Base-by-base conservation (phyloP, 2,797 vertebrate genomes). In the Amblyopsis hoosieri region DNA sequence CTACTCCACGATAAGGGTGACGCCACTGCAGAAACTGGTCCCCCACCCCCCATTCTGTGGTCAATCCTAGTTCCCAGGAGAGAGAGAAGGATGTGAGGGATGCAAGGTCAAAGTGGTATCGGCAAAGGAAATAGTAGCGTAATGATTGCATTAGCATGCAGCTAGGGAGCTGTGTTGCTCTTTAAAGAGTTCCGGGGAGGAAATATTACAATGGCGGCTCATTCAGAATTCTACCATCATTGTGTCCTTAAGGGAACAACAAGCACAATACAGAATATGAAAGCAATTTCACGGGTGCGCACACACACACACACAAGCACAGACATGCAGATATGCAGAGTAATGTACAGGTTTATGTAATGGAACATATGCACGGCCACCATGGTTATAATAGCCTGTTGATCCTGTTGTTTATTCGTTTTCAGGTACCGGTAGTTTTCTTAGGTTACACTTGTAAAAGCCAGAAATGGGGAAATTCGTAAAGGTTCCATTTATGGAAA, bases 131-230 rank as follows among this genome's bases (percentile, higher is more conserved):
- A 79, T 57, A 76, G 72, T 81, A 80, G 83, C 84, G 75, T 84
- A 88, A 85, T 78, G 81, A 88, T 72, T 78, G 74, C 81, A 90
- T 89, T 87, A 85, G 81, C 83, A 91, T 86, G 86, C 84, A 81
- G 84, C 80, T n/a, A 52, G 69, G 76, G 74, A 81, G 67, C 69
- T 0, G 51, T 12, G 53, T 9, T 82, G 82, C 67, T 84, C 83
- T 89, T 87, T 80, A 72, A 79, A 76, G 76, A 66, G 29, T 66
- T 82, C 72, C 76, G 69, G 64, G 46, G 72, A 79, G 67, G 69
- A 73, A 73, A 64, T 23, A 59, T 74, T 37, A 82, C 75, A 79
- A 78, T 63, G 62, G 75, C 2, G 9, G 56, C 82, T 86, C 65
- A 55, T 70, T 85, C 60, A 65, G 58, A 59, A 81, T 76, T 70